These are phyloP conservation scores for Phocides pigmalion DNA, from an alignment of 1,140 invertebrate genomes.

Conservation along the genomic window DNA sequence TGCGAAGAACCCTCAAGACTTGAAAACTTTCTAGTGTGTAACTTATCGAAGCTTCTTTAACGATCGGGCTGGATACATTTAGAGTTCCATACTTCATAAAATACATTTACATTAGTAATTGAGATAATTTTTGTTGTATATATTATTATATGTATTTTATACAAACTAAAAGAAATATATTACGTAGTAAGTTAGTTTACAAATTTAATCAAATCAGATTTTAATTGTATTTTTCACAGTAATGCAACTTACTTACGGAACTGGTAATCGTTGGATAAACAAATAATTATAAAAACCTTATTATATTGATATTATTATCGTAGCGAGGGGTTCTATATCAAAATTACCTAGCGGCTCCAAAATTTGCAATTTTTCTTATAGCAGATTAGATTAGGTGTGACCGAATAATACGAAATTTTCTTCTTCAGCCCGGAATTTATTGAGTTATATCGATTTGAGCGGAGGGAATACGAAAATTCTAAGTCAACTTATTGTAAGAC, in stretches of 20 bases:
- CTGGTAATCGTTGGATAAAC: no score
- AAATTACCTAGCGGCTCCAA: background rate
- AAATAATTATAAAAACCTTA: no score
- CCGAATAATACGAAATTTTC: slow-evolving; percentile 11
- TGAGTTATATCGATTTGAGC: slow-evolving; percentile 14
- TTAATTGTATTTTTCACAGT: no score
- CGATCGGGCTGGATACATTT: background rate
- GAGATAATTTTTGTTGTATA: no score
- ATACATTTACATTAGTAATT: no score
- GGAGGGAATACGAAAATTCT: background rate
- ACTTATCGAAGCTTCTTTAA: background rate
- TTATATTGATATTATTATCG: no score
- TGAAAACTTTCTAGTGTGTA: background rate
- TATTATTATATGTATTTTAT: no score
- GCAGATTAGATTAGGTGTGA: slow-evolving; percentile 8
- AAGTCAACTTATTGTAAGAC: slow-evolving; percentile 3
- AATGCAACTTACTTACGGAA: no score
- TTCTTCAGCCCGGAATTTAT: slow-evolving; percentile 11
- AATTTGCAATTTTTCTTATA: slow-evolving; percentile 2
- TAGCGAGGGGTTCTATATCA: background rate
- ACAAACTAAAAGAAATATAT: no score
- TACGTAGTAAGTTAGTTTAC: no score
- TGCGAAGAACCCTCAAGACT: background rate
- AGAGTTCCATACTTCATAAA: background rate
- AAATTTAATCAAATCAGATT: no score